Base-by-base conservation (phyloP, 2,888 invertebrate genomes). In the Melanchra persicariae region DNA sequence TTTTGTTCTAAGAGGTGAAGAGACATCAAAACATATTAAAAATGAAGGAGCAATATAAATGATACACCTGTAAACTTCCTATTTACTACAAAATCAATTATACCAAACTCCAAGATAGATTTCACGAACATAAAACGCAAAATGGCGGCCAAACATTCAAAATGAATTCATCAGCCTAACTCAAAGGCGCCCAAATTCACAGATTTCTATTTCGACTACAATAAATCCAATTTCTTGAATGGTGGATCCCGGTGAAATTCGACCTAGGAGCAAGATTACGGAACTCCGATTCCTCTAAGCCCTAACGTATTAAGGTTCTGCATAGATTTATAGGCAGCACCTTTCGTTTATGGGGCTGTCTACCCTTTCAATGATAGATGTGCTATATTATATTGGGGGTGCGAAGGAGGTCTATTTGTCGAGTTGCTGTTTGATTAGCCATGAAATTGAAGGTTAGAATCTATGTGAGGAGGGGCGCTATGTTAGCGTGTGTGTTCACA, bases 301-400 rank as follows among this genome's bases (percentile, higher is more conserved):
- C 62, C 82, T 77, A 79, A 79, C 61, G 74, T 84, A 82, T 84
- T 82, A 84, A 77, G 80, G 77, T 80, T 73, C 65, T 60, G 81
- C 77, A 76, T 80, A 85, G 81, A 85, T 85, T 85, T 85, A 85
- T 84, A 52, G 80, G 62, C 61, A 78, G 74, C 77, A 79, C 85
- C 82, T 84, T 82, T 82, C 85, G 79, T 85, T 84, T 81, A 84
- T 84, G 58, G 76, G 64, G 52, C 72, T 71, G 70, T 71, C 77
- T 66, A 77, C 76, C 82, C 82, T 77, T 78, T 68, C 66, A 78
- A 80, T 85, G 85, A 85, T 82, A 82, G 83, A 85, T 83, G 85
- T 79, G 72, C 70, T 85, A 77, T 85, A 85, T 79, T 77, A 83
- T 74, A 76, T 74, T 47, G 67, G 72, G 70, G 54, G 66, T 52